phyloP scores from a whole-genome alignment of 2,113 vertebrate species.

The Odobenus rosmarus region DNA sequence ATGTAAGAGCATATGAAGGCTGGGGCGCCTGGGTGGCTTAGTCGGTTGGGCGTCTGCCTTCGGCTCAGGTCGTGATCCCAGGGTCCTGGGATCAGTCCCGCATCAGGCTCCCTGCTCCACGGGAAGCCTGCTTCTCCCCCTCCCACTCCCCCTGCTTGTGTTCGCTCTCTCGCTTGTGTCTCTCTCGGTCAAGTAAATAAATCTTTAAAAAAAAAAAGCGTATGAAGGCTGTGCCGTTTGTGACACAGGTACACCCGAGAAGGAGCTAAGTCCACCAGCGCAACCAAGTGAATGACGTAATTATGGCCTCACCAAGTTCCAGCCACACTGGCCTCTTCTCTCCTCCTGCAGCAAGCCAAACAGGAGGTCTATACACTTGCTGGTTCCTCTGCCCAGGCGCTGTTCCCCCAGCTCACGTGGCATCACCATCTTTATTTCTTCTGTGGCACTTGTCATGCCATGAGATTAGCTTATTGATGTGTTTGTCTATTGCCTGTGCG shows the following conservation, averaged over 20 bases:
- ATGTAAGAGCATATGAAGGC: not conserved
- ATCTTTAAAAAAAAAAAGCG: no score
- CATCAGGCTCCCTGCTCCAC: no score
- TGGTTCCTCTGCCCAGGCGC: not conserved
- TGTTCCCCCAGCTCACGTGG: not conserved
- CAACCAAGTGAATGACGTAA: not conserved
- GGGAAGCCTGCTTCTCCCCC: no score
- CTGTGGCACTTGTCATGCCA: not conserved
- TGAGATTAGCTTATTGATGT: not conserved
- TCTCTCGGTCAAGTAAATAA: no score
- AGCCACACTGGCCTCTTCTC: not conserved
- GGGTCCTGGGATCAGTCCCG: no score
- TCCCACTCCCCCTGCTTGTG: no score
- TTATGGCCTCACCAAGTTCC: not conserved
- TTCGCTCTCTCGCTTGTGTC: no score
- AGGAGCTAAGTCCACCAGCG: not conserved
- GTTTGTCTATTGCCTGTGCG: not conserved
- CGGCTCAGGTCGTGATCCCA: no score
- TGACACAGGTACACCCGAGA: slow-evolving; percentile 52
- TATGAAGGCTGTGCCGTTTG: not conserved
- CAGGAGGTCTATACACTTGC: not conserved
- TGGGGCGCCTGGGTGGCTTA: no score
- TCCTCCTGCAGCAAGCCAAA: not conserved
- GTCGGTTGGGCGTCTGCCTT: no score
- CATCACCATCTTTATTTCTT: not conserved